Percentiles rank a stretch among this genome's conserved stretches.
phyloP scores from a whole-genome alignment of 2,888 invertebrate species.

The Philhelius pedissequus region DNA sequence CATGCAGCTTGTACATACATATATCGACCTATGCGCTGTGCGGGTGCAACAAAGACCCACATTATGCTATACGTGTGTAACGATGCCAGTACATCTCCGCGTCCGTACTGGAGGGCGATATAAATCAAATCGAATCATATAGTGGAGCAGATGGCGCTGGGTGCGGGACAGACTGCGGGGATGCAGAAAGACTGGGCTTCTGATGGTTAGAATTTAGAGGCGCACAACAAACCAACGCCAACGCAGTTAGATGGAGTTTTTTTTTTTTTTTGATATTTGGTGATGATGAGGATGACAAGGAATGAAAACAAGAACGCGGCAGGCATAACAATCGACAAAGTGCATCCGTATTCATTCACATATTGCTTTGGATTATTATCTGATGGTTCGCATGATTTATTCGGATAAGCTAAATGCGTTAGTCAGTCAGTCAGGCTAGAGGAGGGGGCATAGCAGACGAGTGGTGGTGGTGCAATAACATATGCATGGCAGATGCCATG shows the following conservation, averaged over 20 bases:
- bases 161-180: background rate
- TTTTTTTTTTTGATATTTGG: constrained; percentile 19
- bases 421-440: background rate
- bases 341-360: constrained; percentile 46
- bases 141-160: constrained; percentile 14
- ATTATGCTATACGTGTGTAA: constrained; percentile 35
- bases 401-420: constrained; percentile 46
- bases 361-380: constrained; percentile 64
- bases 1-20: background rate
- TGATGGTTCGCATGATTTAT: constrained; percentile 63
- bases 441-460: background rate
- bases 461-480: background rate
- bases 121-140: constrained; percentile 65
- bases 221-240: background rate
- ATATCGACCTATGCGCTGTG: background rate
- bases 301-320: constrained; percentile 63
- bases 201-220: background rate
- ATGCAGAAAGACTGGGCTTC: background rate
- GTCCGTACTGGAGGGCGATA: constrained; percentile 10
- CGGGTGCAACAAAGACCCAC: constrained; percentile 61
- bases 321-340: constrained; percentile 66
- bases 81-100: background rate
- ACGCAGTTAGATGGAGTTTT: constrained; percentile 44
- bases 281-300: constrained; percentile 58
- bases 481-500: constrained; percentile 60